These are phyloP conservation scores for Lepidocolaptes lacrymiger DNA, from an alignment of 2,797 vertebrate species.

Conservation along the genomic window DNA sequence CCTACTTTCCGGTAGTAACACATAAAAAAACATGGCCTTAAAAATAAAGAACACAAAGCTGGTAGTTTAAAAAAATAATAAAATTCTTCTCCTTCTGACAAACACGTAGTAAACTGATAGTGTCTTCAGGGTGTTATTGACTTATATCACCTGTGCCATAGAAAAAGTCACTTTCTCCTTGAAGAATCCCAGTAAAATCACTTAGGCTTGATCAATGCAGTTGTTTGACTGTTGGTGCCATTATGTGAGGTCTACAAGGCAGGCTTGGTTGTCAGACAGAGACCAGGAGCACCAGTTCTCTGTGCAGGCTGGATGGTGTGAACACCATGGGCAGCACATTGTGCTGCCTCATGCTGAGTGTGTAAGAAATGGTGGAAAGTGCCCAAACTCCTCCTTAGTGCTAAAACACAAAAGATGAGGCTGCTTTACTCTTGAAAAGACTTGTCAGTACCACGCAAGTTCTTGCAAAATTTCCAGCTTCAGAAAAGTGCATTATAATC, in stretches of 20 bases:
- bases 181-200: not conserved
- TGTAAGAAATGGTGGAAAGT: not conserved
- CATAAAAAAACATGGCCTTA: not conserved
- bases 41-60: not conserved
- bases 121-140: not conserved
- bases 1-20: not conserved
- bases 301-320: accelerated
- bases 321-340: accelerated
- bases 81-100: not conserved
- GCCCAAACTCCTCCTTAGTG: not conserved
- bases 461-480: not conserved
- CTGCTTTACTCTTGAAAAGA: not conserved
- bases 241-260: too few species aligned
- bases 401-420: not conserved
- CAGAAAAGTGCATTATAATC: not conserved
- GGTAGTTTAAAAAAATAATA: not conserved
- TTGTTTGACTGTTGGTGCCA: not conserved
- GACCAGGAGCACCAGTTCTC: not conserved
- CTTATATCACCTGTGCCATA: accelerated
- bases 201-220: accelerated
- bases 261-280: not conserved
- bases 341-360: not conserved
- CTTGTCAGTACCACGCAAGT: not conserved
- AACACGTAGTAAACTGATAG: not conserved
- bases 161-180: not conserved